A percentile compares a stretch with the other conserved stretches of the same genome.
These are phyloP conservation scores for Perdita meconis DNA, from an alignment of 2,888 invertebrate genomes.

Conservation along the genomic window DNA sequence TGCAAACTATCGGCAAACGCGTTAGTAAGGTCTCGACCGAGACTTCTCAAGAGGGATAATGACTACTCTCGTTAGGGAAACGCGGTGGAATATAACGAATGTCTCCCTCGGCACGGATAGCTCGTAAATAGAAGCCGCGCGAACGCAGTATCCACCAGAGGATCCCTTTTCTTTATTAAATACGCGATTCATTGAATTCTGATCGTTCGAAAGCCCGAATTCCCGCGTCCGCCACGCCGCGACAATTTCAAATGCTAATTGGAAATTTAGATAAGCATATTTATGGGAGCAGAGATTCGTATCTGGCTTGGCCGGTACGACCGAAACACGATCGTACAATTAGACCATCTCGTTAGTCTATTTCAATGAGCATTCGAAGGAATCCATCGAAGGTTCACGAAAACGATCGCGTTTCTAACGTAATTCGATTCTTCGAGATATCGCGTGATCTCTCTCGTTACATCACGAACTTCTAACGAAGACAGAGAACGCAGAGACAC, in stretches of 20 bases:
- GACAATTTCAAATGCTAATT: conserved; percentile 57
- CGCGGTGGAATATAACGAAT: background rate
- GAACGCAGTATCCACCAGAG: background rate
- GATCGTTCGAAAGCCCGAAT: conserved; percentile 40
- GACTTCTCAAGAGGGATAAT: background rate
- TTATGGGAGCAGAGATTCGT: conserved; percentile 49
- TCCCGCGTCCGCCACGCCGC: background rate
- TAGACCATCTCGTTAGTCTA: conserved; percentile 30
- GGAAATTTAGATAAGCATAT: conserved; percentile 67
- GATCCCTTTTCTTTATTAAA: conserved; percentile 23
- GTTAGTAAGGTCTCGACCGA: background rate
- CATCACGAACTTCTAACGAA: background rate
- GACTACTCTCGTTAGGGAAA: background rate
- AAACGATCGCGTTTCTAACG: background rate
- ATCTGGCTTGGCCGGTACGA: conserved; percentile 43
- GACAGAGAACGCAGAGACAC: background rate
- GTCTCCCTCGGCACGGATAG: background rate
- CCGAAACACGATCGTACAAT: conserved; percentile 18
- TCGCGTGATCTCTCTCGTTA: background rate
- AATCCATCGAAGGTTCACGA: background rate
- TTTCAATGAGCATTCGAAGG: conserved; percentile 1
- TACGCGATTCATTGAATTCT: conserved; percentile 63
- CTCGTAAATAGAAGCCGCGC: background rate
- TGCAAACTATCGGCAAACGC: background rate
- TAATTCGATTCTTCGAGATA: background rate